Conservation (phyloP, 2,113 vertebrate genomes). For the Agapornis roseicollis region DNA sequence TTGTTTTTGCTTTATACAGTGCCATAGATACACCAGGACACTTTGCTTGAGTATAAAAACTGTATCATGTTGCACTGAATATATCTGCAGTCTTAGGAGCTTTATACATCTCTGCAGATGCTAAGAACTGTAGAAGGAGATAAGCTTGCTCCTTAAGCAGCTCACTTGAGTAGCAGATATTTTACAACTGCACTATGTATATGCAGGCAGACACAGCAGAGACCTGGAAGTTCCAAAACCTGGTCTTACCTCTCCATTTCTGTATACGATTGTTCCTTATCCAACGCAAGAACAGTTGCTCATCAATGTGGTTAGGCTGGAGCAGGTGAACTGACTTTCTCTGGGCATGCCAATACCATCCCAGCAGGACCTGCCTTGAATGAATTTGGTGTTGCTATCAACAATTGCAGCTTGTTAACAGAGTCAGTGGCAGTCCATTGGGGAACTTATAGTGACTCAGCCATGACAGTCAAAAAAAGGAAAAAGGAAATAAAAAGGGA, state of each 20-base stretch:
- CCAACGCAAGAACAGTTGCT: neutral
- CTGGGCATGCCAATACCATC: neutral
- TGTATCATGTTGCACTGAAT: rapidly evolving
- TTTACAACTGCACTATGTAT: neutral
- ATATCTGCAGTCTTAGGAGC: neutral
- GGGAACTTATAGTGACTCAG: neutral
- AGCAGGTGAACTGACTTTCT: neutral
- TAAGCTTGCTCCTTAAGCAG: neutral
- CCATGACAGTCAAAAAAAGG: neutral
- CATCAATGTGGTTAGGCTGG: neutral
- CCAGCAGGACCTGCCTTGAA: neutral
- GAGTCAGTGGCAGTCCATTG: neutral
- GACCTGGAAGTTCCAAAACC: neutral
- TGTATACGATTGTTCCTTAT: neutral
- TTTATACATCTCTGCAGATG: neutral
- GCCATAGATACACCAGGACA: neutral
- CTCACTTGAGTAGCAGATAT: neutral
- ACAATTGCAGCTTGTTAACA: neutral
- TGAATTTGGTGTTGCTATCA: neutral
- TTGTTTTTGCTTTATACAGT: neutral
- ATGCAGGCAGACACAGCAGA: neutral
- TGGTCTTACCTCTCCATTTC: neutral
- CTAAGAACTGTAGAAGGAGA: neutral
- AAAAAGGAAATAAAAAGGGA: neutral
- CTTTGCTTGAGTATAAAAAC: neutral